Percentiles rank a stretch among this genome's conserved stretches.
These are phyloP conservation scores for Athetis lepigone DNA, from an alignment of 2,888 invertebrate species.

Conservation along the genomic window DNA sequence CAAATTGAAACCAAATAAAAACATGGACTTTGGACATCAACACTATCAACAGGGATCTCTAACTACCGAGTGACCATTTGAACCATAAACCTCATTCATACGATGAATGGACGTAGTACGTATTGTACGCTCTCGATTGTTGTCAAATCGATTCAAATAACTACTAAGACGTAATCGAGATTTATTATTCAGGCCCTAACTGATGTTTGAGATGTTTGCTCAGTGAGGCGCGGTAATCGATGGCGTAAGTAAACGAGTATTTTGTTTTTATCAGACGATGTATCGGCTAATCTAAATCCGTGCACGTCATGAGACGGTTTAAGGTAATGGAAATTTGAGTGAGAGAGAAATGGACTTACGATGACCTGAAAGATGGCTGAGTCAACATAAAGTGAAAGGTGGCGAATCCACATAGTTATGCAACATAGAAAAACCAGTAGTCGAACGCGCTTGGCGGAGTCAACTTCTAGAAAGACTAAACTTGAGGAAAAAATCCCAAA, in stretches of 20 bases:
- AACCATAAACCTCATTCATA: slow-evolving; percentile 53
- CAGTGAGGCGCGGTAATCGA: slow-evolving; percentile 22
- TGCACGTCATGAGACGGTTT: slow-evolving; percentile 5
- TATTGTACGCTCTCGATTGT: slow-evolving; percentile 50
- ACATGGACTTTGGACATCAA: slow-evolving; percentile 71
- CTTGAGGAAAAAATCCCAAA: not conserved
- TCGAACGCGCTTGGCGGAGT: not conserved
- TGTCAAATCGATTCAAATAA: slow-evolving; percentile 45
- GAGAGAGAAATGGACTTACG: not conserved
- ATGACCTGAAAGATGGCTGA: not conserved
- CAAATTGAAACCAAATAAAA: slow-evolving; percentile 68
- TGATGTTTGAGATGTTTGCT: slow-evolving; percentile 33
- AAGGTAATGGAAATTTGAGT: not conserved
- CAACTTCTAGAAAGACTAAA: not conserved
- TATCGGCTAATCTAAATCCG: not conserved
- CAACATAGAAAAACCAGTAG: not conserved
- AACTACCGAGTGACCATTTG: slow-evolving; percentile 50
- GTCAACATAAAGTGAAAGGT: slow-evolving; percentile 1
- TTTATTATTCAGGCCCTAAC: slow-evolving; percentile 38
- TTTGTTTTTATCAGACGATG: slow-evolving; percentile 31
- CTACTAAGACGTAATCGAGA: slow-evolving; percentile 38
- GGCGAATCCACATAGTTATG: not conserved
- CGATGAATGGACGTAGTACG: slow-evolving; percentile 58
- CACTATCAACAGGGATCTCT: slow-evolving; percentile 48
- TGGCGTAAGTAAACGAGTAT: slow-evolving; percentile 23